phyloP scores from a whole-genome alignment of 2,113 vertebrate species.

The Xiphophorus couchianus region DNA sequence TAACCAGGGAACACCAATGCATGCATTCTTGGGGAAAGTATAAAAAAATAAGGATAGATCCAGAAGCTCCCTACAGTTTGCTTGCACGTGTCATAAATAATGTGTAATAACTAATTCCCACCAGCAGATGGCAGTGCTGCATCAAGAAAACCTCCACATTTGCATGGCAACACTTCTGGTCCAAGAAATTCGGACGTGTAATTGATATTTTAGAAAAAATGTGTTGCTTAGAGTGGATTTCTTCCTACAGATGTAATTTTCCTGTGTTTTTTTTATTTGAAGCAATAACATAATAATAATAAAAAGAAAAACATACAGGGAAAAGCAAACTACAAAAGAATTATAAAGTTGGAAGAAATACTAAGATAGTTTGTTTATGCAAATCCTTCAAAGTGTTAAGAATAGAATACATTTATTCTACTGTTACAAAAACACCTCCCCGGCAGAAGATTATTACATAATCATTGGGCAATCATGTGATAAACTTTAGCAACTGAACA shows the following conservation, averaged over 20 bases:
- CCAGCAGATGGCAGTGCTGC: conserved; percentile 67
- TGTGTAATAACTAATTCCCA: background rate
- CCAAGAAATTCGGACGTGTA: background rate
- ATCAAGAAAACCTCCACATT: conserved; percentile 16
- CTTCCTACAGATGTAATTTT: background rate
- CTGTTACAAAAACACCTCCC: conserved; percentile 7
- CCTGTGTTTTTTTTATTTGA: background rate
- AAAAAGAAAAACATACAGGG: background rate
- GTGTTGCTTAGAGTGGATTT: background rate
- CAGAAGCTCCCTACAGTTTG: too few species aligned
- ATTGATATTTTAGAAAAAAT: background rate
- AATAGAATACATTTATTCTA: background rate
- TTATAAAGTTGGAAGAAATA: background rate
- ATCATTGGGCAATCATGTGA: conserved; percentile 11
- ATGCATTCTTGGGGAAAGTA: too few species aligned
- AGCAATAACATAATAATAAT: background rate
- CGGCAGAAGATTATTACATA: conserved; percentile 27
- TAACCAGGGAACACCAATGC: too few species aligned
- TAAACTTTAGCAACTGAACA: background rate
- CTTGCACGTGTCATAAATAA: background rate
- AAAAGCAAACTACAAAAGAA: background rate
- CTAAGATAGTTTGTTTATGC: background rate
- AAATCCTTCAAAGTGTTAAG: background rate
- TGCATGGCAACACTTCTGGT: background rate
- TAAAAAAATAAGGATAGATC: too few species aligned